Conservation (phyloP, 2,113 vertebrate species). For the Gambusia holbrooki region DNA sequence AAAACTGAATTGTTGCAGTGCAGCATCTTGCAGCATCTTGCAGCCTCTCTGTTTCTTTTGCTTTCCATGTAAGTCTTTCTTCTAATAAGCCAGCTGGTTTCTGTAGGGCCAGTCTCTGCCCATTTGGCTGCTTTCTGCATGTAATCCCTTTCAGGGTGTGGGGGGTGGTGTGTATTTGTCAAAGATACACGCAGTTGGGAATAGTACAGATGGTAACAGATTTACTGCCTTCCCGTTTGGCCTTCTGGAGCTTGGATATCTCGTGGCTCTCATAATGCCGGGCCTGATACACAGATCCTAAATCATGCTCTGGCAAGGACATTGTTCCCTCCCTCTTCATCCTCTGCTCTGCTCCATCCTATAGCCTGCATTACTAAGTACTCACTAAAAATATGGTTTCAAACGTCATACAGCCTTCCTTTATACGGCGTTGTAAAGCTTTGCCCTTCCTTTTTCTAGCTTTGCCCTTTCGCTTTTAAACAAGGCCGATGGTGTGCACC, state of each 20-base stretch:
- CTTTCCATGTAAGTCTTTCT: conserved; percentile 62
- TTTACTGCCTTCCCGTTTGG: conserved; percentile 75
- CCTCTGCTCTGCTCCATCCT: conserved; percentile 47
- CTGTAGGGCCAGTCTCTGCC: conserved; percentile 66
- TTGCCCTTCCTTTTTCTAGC: conserved; percentile 19
- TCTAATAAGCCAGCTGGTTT: conserved; percentile 74
- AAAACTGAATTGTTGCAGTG: conserved; percentile 44
- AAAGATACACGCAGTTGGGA: conserved; percentile 75
- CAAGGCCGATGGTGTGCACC: background rate
- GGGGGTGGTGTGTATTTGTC: conserved; percentile 65
- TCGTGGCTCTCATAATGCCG: conserved; percentile 68
- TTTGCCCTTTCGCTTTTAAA: background rate
- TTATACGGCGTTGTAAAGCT: conserved; percentile 2
- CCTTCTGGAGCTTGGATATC: conserved; percentile 68
- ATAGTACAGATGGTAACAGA: conserved; percentile 77
- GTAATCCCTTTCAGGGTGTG: conserved; percentile 67
- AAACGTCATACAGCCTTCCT: conserved; percentile 39
- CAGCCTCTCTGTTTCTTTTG: conserved; percentile 56
- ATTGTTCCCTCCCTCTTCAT: conserved; percentile 45
- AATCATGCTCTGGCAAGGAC: conserved; percentile 73
- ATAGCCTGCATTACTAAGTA: conserved; percentile 43
- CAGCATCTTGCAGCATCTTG: conserved; percentile 61
- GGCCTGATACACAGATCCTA: conserved; percentile 73
- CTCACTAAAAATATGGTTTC: conserved; percentile 54
- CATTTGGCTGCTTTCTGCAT: conserved; percentile 69